Evolutionary conservation across 37 sponge, comb jelly and placozoan genomes (phyloP).

Genomic region (Spongilla lacustris): DNA sequence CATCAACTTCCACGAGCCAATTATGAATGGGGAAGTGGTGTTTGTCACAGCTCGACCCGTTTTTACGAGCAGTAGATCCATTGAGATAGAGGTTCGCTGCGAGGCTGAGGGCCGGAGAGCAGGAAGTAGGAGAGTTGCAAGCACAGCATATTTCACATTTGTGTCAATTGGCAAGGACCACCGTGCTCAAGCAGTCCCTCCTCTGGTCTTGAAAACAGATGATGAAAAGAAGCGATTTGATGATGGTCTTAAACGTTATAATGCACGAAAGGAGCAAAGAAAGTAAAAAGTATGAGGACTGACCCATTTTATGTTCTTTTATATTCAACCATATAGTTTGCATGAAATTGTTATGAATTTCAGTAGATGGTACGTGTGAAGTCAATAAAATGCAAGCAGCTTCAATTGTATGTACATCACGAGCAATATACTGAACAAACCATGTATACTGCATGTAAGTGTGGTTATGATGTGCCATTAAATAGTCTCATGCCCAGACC

Average conservation of each 20-base stretch:
- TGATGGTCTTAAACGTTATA: conserved; percentile 53
- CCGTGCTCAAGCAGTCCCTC: conserved; percentile 55
- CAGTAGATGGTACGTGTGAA: too few relatives aligned
- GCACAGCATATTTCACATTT: conserved; percentile 85
- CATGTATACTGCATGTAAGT: too few relatives aligned
- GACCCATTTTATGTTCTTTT: too few relatives aligned
- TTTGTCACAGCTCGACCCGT: conserved; percentile 70
- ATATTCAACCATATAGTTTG: too few relatives aligned
- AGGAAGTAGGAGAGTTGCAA: conserved; percentile 55
- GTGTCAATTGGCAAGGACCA: conserved; percentile 71
- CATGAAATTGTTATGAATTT: too few relatives aligned
- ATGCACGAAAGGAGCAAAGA: conserved; percentile 53
- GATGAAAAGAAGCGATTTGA: conserved; percentile 64
- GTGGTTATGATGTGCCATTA: too few relatives aligned
- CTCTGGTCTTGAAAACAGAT: conserved; percentile 38
- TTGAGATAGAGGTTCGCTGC: conserved; percentile 69
- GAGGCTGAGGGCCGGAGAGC: conserved; percentile 60
- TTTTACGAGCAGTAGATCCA: conserved; percentile 63
- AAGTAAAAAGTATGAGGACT: conserved; percentile 16
- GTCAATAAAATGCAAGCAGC: too few relatives aligned
- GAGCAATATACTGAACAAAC: too few relatives aligned
- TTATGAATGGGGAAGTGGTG: conserved; percentile 75
- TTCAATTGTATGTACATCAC: too few relatives aligned
- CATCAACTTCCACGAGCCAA: conserved; percentile 82
- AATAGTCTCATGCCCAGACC: too few relatives aligned